phyloP scores from a whole-genome alignment of 2,113 vertebrate species.

The Catagonus wagneri region DNA sequence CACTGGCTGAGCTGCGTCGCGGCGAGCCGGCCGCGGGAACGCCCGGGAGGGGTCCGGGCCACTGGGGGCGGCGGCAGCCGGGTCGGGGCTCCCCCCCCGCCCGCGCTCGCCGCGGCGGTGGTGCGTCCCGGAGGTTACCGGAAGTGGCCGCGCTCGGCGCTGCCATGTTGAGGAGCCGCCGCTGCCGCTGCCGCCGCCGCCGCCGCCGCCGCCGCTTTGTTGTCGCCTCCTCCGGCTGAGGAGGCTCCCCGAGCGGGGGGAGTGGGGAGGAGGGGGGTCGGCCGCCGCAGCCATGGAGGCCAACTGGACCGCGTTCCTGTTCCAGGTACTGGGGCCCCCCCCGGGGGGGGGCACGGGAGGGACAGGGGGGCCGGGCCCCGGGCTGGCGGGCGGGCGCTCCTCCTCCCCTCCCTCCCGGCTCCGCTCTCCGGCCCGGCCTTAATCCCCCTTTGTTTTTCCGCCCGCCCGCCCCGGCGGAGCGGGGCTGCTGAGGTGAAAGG shows the following conservation, averaged over 20 bases:
- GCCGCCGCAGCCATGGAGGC: slow-evolving; percentile 83
- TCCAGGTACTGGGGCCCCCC: slow-evolving; percentile 83
- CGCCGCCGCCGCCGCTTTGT: slow-evolving; percentile 84
- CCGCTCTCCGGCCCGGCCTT: slow-evolving; percentile 79
- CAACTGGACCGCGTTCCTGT: slow-evolving; percentile 85
- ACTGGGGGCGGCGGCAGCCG: slow-evolving; percentile 78
- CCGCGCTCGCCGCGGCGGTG: slow-evolving; percentile 84
- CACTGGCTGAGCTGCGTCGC: slow-evolving; percentile 70
- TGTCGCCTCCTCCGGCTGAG: slow-evolving; percentile 84
- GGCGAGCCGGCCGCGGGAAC: slow-evolving; percentile 64
- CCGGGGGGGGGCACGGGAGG: slow-evolving; percentile 73
- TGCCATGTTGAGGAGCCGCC: slow-evolving; percentile 86
- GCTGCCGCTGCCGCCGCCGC: slow-evolving; percentile 83
- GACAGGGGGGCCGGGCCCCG: slow-evolving; percentile 80
- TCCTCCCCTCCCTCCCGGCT: slow-evolving; percentile 80
- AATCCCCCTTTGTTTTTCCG: slow-evolving; percentile 84
- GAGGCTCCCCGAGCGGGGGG: slow-evolving; percentile 84
- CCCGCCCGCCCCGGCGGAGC: slow-evolving; percentile 76
- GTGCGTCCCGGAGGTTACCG: slow-evolving; percentile 85
- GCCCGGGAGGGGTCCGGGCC: slow-evolving; percentile 66
- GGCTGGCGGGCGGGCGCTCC: slow-evolving; percentile 78
- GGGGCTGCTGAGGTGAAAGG: slow-evolving; percentile 73
- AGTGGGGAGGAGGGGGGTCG: slow-evolving; percentile 81
- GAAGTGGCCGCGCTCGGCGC: slow-evolving; percentile 85
- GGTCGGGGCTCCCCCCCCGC: slow-evolving; percentile 84